These are phyloP conservation scores for Crotalus horridus DNA, from an alignment of 2,113 vertebrate genomes.

Conservation along the genomic window DNA sequence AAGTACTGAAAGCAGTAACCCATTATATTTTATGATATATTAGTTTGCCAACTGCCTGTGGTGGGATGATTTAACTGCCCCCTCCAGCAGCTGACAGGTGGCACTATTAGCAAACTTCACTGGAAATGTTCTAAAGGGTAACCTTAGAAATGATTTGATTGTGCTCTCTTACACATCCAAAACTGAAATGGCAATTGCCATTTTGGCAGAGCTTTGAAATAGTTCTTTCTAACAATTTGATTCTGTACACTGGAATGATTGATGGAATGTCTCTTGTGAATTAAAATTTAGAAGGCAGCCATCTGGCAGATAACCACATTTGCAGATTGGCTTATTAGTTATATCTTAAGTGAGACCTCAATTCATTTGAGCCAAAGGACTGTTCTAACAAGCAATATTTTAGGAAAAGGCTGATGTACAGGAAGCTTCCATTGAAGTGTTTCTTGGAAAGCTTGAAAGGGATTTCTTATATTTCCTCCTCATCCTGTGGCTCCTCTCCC, in stretches of 20 bases:
- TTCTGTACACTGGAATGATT: not conserved
- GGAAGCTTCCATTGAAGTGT: not conserved
- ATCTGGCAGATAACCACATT: slow-evolving; percentile 1
- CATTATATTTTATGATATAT: not conserved
- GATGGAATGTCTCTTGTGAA: slow-evolving; percentile 3
- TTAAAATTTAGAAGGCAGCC: slow-evolving; percentile 7
- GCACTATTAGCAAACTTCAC: not conserved
- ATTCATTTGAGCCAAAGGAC: slow-evolving; percentile 3
- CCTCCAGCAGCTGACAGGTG: slow-evolving; percentile 2
- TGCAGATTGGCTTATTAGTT: slow-evolving; percentile 7
- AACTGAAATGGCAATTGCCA: not conserved
- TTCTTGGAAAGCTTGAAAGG: not conserved
- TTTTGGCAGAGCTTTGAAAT: not conserved
- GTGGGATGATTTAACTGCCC: not conserved
- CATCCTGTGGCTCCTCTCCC: not conserved
- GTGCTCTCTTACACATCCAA: not conserved
- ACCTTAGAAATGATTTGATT: not conserved
- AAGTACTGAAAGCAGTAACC: not conserved
- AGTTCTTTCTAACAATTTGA: not conserved
- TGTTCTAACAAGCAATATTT: not conserved
- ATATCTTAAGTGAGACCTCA: not conserved
- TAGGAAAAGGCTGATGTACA: not conserved
- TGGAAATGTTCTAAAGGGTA: not conserved
- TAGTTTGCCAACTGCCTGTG: not conserved
- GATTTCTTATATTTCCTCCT: not conserved